Evolutionary conservation across 2,888 invertebrate genomes (phyloP).

Genomic region (Ormyrus labotus): DNA sequence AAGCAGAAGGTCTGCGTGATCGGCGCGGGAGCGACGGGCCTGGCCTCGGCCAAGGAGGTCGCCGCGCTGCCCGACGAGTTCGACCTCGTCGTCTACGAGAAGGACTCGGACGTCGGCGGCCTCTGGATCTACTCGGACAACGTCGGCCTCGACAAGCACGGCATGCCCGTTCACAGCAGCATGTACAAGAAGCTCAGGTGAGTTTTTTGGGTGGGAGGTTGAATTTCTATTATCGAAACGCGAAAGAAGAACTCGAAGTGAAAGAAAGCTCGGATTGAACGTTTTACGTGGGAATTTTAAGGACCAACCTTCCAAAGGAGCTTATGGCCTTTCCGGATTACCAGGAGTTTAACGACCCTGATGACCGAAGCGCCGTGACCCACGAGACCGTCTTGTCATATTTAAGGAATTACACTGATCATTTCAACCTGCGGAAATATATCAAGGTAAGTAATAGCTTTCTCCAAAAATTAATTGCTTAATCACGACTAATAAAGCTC

Average conservation of each 20-base stretch:
- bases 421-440: conserved; percentile 80
- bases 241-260: too few relatives aligned
- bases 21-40: conserved; percentile 87
- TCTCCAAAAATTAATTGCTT: conserved; percentile 3
- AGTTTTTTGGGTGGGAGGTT: not conserved
- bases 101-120: conserved; percentile 83
- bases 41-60: conserved; percentile 81
- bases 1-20: conserved; percentile 79
- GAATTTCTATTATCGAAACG: too few relatives aligned
- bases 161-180: conserved; percentile 84
- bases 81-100: conserved; percentile 83
- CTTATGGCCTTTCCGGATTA: conserved; percentile 88
- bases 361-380: conserved; percentile 80
- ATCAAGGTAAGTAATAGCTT: conserved; percentile 79
- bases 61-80: conserved; percentile 76
- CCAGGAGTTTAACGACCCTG: conserved; percentile 77
- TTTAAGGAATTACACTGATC: conserved; percentile 80
- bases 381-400: conserved; percentile 84
- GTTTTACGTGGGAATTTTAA: conserved; percentile 62
- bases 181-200: conserved; percentile 86
- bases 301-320: conserved; percentile 88
- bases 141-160: conserved; percentile 81
- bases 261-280: not conserved
- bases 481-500: not conserved
- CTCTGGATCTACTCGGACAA: conserved; percentile 87